Base-by-base conservation (phyloP, 2,888 invertebrate genomes). In the Trissonchulus sp. region DNA sequence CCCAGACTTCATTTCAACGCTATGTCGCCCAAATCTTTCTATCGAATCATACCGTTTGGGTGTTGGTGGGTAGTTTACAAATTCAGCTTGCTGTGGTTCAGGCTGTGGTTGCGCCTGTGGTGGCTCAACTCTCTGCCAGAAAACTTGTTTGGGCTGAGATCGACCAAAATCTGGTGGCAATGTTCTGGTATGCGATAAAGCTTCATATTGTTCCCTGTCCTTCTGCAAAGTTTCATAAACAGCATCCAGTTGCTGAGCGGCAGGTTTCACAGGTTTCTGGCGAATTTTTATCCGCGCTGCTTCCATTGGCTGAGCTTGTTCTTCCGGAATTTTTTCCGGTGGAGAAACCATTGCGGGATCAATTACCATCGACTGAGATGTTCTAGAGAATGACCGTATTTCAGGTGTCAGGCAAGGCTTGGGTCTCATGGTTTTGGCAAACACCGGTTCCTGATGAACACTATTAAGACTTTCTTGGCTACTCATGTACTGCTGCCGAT, bases 381-480 rank as follows among this genome's bases (percentile, higher is more conserved):
- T 48, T 23, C 23, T 8, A 48, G 8, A 15, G 48, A 23, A 8
- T 23, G 48, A 23, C 23, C 48, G 48, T 8, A 48, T 48, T 48
- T 48, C 48, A 23, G 48, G 48, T 48, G 48, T 48, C 48, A 48
- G 8, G 8, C 8, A 23, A 15, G 8, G 8, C 35, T 65, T 30
- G 8, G 8, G 8, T 8, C 33, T 30, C 68, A 65, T 65, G 33
- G 28, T 28, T 65, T 65, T 30, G 35, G 15, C 68, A 65, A 65
- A 65, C 8, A 65, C 68, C 31, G 68, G 68, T 33, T 18, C 68
- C 35, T 65, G 68, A 8, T 33, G 15, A 18, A 65, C 28, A 65
- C 68, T 65, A n/a, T 8, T 15, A 8, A 65, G 33, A 28, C 68
- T 65, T 34, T 65, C 68, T 18, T 65, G 31, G 28, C 68, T 65